These are phyloP conservation scores for Gnathonemus longibarbis DNA, from an alignment of 2,113 vertebrate species.

Conservation along the genomic window DNA sequence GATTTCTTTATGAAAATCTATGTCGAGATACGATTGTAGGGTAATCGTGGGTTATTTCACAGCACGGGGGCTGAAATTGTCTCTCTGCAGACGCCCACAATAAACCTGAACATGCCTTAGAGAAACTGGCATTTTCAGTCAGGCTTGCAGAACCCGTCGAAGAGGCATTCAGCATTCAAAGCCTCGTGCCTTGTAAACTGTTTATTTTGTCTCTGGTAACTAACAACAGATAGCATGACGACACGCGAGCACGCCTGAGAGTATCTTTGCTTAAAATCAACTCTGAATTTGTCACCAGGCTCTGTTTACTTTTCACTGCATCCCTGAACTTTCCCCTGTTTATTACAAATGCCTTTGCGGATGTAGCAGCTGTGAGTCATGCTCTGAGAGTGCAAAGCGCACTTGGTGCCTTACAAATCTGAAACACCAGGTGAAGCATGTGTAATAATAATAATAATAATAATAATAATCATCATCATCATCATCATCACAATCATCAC, in stretches of 20 bases:
- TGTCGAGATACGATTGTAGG: background rate
- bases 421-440: background rate
- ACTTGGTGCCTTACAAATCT: background rate
- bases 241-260: background rate
- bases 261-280: constrained; percentile 19
- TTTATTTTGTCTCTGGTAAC: constrained; percentile 20
- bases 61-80: background rate
- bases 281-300: constrained; percentile 13
- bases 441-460: background rate
- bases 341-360: background rate
- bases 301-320: constrained; percentile 8
- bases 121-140: background rate
- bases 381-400: background rate
- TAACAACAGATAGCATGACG: constrained; percentile 12
- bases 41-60: background rate
- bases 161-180: background rate
- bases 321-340: background rate
- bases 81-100: background rate
- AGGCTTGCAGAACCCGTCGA: background rate
- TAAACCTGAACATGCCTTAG: background rate
- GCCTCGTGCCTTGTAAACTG: background rate
- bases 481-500: background rate
- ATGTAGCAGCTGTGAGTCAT: background rate
- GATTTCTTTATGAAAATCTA: background rate
- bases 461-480: background rate